These are phyloP conservation scores for Turdus rufiventris DNA, from an alignment of 2,113 vertebrate genomes.

Conservation along the genomic window DNA sequence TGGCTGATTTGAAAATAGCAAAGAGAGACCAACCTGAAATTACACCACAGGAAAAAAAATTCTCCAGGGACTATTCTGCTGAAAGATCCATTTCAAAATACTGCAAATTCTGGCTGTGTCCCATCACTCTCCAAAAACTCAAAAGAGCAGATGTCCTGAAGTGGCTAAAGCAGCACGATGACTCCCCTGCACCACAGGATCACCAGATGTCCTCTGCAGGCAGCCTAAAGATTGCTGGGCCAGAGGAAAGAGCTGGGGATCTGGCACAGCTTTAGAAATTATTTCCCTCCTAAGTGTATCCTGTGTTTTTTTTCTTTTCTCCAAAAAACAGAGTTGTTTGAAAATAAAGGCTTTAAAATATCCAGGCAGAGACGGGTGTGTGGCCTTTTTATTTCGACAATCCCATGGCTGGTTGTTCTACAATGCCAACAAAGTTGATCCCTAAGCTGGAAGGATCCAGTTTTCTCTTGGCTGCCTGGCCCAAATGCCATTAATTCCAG, in stretches of 20 bases:
- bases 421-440: background rate
- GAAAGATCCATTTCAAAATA: constrained; percentile 27
- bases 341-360: constrained; percentile 28
- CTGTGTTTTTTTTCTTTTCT: constrained; percentile 25
- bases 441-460: background rate
- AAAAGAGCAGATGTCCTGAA: constrained; percentile 33
- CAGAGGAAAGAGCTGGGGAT: background rate
- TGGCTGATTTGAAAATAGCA: background rate
- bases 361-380: background rate
- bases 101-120: background rate
- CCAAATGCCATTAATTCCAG: background rate
- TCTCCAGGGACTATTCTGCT: background rate
- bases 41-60: background rate
- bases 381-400: background rate
- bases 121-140: background rate
- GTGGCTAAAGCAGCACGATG: background rate
- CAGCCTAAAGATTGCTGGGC: background rate
- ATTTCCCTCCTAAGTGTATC: constrained; percentile 12
- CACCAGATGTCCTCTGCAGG: constrained; percentile 44
- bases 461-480: background rate
- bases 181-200: background rate
- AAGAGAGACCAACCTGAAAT: constrained; percentile 13
- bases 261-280: constrained; percentile 25
- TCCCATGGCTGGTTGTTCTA: background rate
- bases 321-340: background rate